Evolutionary conservation across 2,888 invertebrate genomes (phyloP), one percentile per base, ranked within the genome.

Genomic region (Nephrotoma flavescens): DNA sequence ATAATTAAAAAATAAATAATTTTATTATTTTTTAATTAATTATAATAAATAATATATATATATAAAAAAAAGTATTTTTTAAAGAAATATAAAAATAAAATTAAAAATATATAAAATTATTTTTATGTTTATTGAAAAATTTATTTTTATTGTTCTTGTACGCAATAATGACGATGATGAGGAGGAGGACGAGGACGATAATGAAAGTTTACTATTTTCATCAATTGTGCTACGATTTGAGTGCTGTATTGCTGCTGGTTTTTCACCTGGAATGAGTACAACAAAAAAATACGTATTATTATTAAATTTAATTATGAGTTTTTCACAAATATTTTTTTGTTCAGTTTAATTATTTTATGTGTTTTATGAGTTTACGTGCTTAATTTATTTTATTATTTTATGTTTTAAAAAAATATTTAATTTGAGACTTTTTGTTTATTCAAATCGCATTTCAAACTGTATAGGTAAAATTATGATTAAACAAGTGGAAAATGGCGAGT

Each of bases 241-340:
- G 89, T 91, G 91, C 88, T 91, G 91, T 91, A 91, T 91, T 41
- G 91, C 91, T 31, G 92, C 92, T 42, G 91, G 91, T 87, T 90
- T 91, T 88, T 91, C 91, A 88, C 91, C 92, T 91, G 57, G 41
- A 87, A 86, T n/a, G 86, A 41, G 47, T 31, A 85, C 41, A 86
- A 86, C 41, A 31, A 44, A 85, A 85, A 85, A 71, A 15, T 2
- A 6, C 2, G 19, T 71, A 71, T n/a, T 3, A n/a, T 47, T 47
- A 47, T 31, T 19, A 19, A 19, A 0, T 31, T 31, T 31, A 31
- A 31, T 31, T 31, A 31, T 3, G 31, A 31, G 31, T 31, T 31
- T 31, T 31, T 31, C 31, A 31, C 31, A 31, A 31, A 3, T 3
- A 31, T 31, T 31, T 31, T 31, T 31, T 31, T 3, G 31, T 31